Conservation (phyloP, 2,113 vertebrate species). For the Seriola rivoliana region DNA sequence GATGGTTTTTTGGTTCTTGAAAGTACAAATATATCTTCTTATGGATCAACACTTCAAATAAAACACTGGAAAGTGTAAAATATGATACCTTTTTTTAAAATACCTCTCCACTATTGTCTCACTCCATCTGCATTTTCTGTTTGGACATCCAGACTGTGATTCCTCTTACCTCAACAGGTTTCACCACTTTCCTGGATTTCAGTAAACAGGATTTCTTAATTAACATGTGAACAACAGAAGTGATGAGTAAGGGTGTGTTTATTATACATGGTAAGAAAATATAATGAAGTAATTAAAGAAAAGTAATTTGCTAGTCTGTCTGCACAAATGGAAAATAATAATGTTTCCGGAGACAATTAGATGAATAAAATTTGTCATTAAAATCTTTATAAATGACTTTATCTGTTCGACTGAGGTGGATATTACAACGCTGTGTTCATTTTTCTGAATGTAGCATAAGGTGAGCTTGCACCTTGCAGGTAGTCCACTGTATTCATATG, state of each 20-base stretch:
- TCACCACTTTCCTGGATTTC: constrained; percentile 15
- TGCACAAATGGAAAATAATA: constrained; percentile 70
- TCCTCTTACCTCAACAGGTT: constrained; percentile 14
- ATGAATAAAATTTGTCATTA: constrained; percentile 48
- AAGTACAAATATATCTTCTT: no score
- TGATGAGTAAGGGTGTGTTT: constrained; percentile 45
- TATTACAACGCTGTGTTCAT: constrained; percentile 13
- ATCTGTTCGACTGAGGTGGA: constrained; percentile 34
- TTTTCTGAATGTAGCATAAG: constrained; percentile 1
- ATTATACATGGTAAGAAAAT: constrained; percentile 50
- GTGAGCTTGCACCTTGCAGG: constrained; percentile 13
- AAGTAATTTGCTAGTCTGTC: constrained; percentile 51
- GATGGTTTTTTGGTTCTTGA: no score
- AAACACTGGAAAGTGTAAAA: no score
- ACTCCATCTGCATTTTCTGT: background rate
- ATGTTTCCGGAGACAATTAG: constrained; percentile 54
- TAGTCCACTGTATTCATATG: constrained; percentile 12
- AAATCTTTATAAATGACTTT: constrained; percentile 49
- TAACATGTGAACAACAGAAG: constrained; percentile 48
- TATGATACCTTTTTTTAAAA: no score
- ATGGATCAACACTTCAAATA: no score
- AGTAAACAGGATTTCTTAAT: constrained; percentile 40
- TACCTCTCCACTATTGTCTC: background rate
- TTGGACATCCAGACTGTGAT: background rate
- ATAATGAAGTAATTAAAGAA: constrained; percentile 68